phyloP scores from a whole-genome alignment of 1,140 invertebrate species.

The Zaprionus ghesquierei region DNA sequence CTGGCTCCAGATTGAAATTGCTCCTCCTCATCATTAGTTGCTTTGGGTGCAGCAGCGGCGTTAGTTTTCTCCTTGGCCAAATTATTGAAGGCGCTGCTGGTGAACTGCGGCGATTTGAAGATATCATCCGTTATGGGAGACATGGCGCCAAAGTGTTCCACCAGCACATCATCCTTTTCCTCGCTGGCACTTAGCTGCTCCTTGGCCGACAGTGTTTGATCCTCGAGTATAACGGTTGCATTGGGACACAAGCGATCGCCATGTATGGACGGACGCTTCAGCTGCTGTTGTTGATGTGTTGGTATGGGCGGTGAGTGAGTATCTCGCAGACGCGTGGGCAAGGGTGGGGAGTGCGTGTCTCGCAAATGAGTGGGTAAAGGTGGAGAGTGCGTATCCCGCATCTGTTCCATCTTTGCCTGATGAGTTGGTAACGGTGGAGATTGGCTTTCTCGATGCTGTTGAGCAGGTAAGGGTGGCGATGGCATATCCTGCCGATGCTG shows the following conservation, averaged over 20 bases:
- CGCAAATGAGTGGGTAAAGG: background rate
- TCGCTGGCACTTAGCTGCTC: constrained; percentile 66
- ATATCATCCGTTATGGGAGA: constrained; percentile 62
- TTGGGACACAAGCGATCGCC: constrained; percentile 14
- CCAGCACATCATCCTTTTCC: constrained; percentile 73
- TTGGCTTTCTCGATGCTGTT: background rate
- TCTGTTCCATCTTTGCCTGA: background rate
- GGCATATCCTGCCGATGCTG: too few species aligned
- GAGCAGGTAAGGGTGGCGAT: background rate
- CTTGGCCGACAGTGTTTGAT: constrained; percentile 67
- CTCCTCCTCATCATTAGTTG: constrained; percentile 32
- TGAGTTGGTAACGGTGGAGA: background rate
- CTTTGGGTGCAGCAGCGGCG: background rate
- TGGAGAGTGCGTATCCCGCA: background rate
- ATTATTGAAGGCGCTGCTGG: constrained; percentile 40
- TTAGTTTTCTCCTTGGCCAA: constrained; percentile 30
- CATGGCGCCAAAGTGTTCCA: constrained; percentile 66
- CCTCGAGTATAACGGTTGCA: constrained; percentile 46
- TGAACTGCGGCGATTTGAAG: constrained; percentile 57
- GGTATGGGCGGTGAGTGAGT: constrained; percentile 7
- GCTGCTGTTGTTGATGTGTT: constrained; percentile 6
- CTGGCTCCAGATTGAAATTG: constrained; percentile 51
- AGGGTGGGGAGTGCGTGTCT: background rate
- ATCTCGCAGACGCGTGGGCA: background rate
- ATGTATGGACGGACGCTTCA: constrained; percentile 53